Conservation (phyloP, 2,888 invertebrate species). For the Drosophila maculinotata region DNA sequence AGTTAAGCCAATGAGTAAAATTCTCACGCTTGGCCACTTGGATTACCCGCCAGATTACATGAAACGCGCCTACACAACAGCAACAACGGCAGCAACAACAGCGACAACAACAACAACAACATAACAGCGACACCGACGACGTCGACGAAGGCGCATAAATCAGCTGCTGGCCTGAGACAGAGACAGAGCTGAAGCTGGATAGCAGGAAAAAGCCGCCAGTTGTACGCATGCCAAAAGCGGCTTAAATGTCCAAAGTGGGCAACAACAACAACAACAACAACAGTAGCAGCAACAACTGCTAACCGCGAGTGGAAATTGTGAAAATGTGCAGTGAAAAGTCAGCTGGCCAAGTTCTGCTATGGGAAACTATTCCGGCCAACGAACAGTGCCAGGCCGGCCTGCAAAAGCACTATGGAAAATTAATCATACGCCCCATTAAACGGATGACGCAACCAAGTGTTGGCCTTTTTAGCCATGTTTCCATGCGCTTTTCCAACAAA, state of each 20-base stretch:
- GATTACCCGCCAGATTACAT: conserved; percentile 81
- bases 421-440: conserved; percentile 80
- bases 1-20: conserved; percentile 72
- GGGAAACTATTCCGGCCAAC: conserved; percentile 53
- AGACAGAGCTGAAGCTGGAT: conserved; percentile 36
- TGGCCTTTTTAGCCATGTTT: conserved; percentile 52
- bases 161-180: conserved; percentile 60
- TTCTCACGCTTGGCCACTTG: conserved; percentile 80
- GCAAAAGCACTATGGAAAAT: conserved; percentile 51
- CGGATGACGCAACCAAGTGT: conserved; percentile 65
- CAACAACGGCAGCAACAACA: conserved; percentile 34
- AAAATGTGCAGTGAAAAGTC: conserved; percentile 81
- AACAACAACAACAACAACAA: conserved; percentile 60
- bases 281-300: conserved; percentile 41
- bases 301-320: conserved; percentile 69
- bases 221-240: conserved; percentile 82
- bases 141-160: conserved; percentile 69
- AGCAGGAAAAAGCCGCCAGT: conserved; percentile 66
- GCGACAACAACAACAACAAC: conserved; percentile 20
- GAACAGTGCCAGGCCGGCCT: conserved; percentile 2
- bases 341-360: conserved; percentile 69
- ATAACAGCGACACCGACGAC: conserved; percentile 32
- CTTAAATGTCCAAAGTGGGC: conserved; percentile 82
- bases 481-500: conserved; percentile 61
- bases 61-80: conserved; percentile 78